Evolutionary conservation across 2,888 invertebrate species (phyloP).

Genomic region (Heteropelma amictum): DNA sequence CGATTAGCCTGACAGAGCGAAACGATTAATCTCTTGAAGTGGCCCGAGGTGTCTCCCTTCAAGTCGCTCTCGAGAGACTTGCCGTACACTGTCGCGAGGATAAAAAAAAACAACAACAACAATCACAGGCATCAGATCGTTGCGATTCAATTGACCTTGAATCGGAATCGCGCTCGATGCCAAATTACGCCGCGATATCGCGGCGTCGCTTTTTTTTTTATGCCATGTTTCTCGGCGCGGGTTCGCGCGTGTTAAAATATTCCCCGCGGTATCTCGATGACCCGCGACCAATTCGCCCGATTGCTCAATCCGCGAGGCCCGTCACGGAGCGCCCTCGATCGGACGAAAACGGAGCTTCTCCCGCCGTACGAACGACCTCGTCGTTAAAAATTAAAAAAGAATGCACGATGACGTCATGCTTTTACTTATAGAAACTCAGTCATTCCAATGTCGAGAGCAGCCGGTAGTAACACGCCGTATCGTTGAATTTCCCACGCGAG

Average conservation of each 20-base stretch:
- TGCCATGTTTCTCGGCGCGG: no score
- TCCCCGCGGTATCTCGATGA: no score
- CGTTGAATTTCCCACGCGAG: neutral
- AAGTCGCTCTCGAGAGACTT: constrained; percentile 91
- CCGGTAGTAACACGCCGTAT: neutral
- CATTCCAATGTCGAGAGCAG: constrained; percentile 68
- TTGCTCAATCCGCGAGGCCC: no score
- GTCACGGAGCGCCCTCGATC: no score
- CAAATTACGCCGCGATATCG: no score
- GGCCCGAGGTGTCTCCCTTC: constrained; percentile 96
- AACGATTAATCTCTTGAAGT: constrained; percentile 94
- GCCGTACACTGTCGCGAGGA: constrained; percentile 83
- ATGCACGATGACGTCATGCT: constrained; percentile 68
- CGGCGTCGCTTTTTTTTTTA: no score
- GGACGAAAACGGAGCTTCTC: constrained; percentile 7
- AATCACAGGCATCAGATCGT: constrained; percentile 8
- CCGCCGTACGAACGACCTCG: constrained; percentile 37
- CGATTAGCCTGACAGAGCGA: constrained; percentile 93
- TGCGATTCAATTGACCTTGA: constrained; percentile 42
- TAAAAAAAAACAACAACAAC: neutral
- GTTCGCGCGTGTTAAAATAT: no score
- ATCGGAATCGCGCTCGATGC: constrained; percentile 11
- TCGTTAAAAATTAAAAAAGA: constrained; percentile 62
- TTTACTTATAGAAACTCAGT: constrained; percentile 66
- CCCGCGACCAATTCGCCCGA: no score